Conservation (phyloP, 2,797 vertebrate genomes). For the Gymnothorax reevesii region DNA sequence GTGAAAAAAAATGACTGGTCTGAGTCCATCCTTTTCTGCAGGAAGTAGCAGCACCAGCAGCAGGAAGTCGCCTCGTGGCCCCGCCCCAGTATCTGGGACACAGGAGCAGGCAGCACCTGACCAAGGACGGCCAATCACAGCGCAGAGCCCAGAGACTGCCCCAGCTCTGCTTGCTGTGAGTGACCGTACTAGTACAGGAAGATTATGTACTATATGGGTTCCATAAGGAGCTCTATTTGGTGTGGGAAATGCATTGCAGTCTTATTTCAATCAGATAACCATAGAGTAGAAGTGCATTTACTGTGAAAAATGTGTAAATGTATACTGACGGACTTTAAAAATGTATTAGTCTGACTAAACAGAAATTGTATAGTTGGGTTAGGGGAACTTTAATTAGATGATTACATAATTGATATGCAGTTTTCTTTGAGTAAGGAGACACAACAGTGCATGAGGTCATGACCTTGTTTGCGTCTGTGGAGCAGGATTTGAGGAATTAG, state of each 20-base stretch:
- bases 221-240: not conserved
- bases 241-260: not conserved
- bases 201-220: not conserved
- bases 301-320: not conserved
- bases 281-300: not conserved
- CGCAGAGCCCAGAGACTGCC: not conserved
- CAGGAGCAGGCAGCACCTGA: not conserved
- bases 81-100: not conserved
- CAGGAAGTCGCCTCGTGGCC: conserved; percentile 33
- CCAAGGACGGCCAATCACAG: not conserved
- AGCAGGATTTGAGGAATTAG: too few species aligned
- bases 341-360: too few species aligned
- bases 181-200: not conserved
- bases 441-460: too few species aligned
- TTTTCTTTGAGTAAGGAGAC: too few species aligned
- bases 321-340: not conserved
- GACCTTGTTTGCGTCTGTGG: too few species aligned
- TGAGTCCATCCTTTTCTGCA: conserved; percentile 3
- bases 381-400: too few species aligned
- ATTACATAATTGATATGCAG: too few species aligned
- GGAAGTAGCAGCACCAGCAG: conserved; percentile 62
- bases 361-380: too few species aligned
- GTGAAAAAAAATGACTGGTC: too few species aligned
- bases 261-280: not conserved
- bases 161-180: not conserved